phyloP scores from a whole-genome alignment of 2,113 vertebrate genomes.

The Cyanocitta stelleri region DNA sequence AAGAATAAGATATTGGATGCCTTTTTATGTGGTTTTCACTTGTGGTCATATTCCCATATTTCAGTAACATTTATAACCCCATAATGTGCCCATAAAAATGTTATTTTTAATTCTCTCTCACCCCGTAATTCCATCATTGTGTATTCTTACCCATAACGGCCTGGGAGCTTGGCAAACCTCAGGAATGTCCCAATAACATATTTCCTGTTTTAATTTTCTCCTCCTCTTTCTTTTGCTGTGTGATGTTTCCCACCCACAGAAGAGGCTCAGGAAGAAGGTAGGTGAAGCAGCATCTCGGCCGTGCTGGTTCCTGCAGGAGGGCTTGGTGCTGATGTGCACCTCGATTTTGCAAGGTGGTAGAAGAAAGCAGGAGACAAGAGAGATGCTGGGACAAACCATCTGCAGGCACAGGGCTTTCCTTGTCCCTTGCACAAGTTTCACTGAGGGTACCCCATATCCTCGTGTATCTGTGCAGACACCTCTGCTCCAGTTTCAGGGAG shows the following conservation, averaged over 20 bases:
- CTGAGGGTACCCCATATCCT: not conserved
- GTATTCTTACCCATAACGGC: not conserved
- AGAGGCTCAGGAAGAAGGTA: slow-evolving; percentile 85
- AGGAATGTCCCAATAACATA: not conserved
- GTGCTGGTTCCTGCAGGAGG: not conserved
- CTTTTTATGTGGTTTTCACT: not conserved
- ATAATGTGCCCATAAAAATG: not conserved
- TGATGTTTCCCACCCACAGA: not conserved
- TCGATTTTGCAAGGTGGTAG: not conserved
- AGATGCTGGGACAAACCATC: not conserved
- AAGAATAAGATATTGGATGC: not conserved
- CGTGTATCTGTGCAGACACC: accelerated
- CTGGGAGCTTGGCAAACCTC: not conserved
- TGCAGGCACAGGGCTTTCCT: not conserved
- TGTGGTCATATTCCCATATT: not conserved
- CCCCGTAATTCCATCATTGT: not conserved
- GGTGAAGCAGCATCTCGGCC: slow-evolving; percentile 55
- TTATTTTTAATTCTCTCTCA: slow-evolving; percentile 12
- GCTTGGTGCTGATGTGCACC: accelerated
- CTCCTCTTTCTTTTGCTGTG: not conserved
- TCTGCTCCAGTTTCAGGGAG: not conserved
- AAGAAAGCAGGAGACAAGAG: not conserved
- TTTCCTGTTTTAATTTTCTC: slow-evolving; percentile 39
- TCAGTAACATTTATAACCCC: slow-evolving; percentile 21
- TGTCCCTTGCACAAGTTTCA: not conserved